These are phyloP conservation scores for Oophaga sylvatica DNA, from an alignment of 2,797 vertebrate species.

Conservation along the genomic window DNA sequence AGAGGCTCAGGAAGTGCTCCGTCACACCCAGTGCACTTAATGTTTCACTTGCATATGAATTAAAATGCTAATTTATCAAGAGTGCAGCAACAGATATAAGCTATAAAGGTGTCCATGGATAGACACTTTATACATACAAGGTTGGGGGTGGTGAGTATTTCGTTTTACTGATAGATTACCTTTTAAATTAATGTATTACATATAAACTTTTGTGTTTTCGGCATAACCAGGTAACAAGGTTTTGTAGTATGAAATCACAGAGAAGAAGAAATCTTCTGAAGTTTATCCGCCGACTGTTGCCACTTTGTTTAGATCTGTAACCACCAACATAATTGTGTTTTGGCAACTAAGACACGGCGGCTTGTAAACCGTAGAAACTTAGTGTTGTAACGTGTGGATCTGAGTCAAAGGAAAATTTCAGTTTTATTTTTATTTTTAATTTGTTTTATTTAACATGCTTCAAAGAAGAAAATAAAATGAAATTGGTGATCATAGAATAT, in stretches of 20 bases:
- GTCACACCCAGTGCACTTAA: too few species aligned
- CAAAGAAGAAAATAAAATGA: too few species aligned
- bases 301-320: slow-evolving; percentile 1
- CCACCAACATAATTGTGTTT: slow-evolving; percentile 2
- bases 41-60: too few species aligned
- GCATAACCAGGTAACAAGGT: neutral
- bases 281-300: neutral
- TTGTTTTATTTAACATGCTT: too few species aligned
- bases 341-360: neutral
- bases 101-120: too few species aligned
- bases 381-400: neutral
- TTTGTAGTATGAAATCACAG: neutral
- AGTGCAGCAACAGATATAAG: too few species aligned
- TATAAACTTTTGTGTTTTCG: neutral
- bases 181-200: neutral
- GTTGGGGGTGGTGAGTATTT: too few species aligned
- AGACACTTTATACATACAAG: too few species aligned
- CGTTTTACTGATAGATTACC: too few species aligned
- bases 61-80: too few species aligned
- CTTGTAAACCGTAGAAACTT: neutral
- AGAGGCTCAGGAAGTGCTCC: too few species aligned
- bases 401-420: neutral
- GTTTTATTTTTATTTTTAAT: neutral
- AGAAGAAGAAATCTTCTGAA: neutral
- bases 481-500: too few species aligned